Evolutionary conservation across 2,113 vertebrate species (phyloP).

Genomic region (Sceloporus tristichus): DNA sequence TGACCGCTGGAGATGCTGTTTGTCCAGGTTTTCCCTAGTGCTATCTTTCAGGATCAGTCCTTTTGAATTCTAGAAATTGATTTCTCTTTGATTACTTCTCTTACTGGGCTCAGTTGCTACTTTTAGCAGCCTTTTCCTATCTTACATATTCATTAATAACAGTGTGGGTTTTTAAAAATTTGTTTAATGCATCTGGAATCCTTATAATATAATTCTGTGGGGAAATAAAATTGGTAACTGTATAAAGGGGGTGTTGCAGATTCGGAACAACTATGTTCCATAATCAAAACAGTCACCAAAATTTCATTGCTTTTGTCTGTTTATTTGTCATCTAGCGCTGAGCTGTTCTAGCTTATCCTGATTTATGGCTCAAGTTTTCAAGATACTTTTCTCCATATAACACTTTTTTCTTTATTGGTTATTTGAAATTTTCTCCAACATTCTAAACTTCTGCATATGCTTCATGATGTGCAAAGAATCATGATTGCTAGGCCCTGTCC

Average conservation of each 20-base stretch:
- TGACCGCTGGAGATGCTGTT: slow-evolving; percentile 71
- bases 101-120: slow-evolving; percentile 57
- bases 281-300: slow-evolving; percentile 49
- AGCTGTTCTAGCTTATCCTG: slow-evolving; percentile 52
- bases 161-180: slow-evolving; percentile 74
- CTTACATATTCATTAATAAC: slow-evolving; percentile 66
- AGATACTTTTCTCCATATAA: slow-evolving; percentile 62
- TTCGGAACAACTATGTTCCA: slow-evolving; percentile 29
- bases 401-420: slow-evolving; percentile 47
- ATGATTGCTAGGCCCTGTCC: slow-evolving; percentile 77
- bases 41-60: slow-evolving; percentile 69
- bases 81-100: slow-evolving; percentile 24
- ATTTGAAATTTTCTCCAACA: slow-evolving; percentile 67
- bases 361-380: slow-evolving; percentile 44
- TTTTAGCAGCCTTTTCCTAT: slow-evolving; percentile 85
- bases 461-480: slow-evolving; percentile 67
- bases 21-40: slow-evolving; percentile 70
- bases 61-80: slow-evolving; percentile 46
- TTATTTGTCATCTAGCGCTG: slow-evolving; percentile 61
- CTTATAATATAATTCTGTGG: slow-evolving; percentile 50
- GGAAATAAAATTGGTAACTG: slow-evolving; percentile 32
- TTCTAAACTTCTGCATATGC: slow-evolving; percentile 56
- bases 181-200: slow-evolving; percentile 51
- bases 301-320: slow-evolving; percentile 60
- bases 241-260: slow-evolving; percentile 37